Base-by-base conservation (phyloP, 1,140 invertebrate species). In the Drosophila pachea region DNA sequence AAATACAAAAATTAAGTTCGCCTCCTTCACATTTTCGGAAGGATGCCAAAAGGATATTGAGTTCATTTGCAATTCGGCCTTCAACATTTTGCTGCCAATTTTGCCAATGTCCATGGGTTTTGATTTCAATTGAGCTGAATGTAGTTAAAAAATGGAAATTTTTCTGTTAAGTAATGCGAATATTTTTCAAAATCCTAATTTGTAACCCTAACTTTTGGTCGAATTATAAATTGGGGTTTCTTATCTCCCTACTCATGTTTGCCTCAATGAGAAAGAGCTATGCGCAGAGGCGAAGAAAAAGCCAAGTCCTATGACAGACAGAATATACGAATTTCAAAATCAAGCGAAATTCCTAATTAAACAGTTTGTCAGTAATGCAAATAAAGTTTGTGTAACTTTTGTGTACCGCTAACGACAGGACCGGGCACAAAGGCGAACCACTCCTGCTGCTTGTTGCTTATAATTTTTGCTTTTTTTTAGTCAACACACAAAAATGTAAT, bases 361-460 rank as follows among this genome's bases (percentile, higher is more conserved):
- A 84, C 81, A 84, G 81, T 86, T 84, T 84, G 81, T 86, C 81
- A 84, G 81, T 86, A 84, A 84, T 84, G 81, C 81, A 84, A 84
- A 86, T 84, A 84, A 84, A 84, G 81, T 84, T 84, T 81, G 81
- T 66, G 76, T 43, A 84, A 84, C 81, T 84, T 84, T 86, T 86
- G 66, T 63, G 65, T 66, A 73, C 72, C 77, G 78, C 65, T 76
- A 79, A 64, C 71, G 74, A 75, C 48, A 50, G 48, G 43, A 42
- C 43, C 62, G 36, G 9, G 67, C 67, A 64, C 52, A 69, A 69
- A 61, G 59, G 35, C 60, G 48, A 62, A 58, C 48, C 70, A 14
- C 62, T 52, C 49, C 45, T 63, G 42, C 59, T 52, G 16, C 32
- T 73, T 76, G 48, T 81, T 79, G 73, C 81, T 84, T 79, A 69